Conservation (phyloP, 2,113 vertebrate genomes). For the Taxidea taxus region DNA sequence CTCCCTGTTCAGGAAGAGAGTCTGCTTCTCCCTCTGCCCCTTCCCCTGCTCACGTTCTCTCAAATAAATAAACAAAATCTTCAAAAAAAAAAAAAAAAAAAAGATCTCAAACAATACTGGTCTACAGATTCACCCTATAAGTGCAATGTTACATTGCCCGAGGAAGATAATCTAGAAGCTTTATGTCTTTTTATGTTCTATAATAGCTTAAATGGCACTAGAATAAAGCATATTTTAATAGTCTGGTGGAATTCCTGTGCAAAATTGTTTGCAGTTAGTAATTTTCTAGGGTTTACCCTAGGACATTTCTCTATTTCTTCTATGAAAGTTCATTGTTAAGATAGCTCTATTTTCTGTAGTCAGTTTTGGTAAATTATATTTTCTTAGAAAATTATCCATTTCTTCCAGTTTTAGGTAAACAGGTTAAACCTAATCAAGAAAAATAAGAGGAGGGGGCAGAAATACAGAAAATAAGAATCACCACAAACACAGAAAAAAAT, state of each 20-base stretch:
- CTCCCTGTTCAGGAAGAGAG: background rate
- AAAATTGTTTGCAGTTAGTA: background rate
- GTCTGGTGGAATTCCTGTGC: background rate
- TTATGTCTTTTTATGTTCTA: background rate
- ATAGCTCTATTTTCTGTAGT: background rate
- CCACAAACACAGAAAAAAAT: background rate
- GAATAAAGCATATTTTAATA: background rate
- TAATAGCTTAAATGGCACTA: background rate
- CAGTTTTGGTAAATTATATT: background rate
- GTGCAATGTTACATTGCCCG: background rate
- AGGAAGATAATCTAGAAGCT: background rate
- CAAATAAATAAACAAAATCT: background rate
- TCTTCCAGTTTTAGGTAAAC: background rate
- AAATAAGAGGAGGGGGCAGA: background rate
- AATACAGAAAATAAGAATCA: background rate
- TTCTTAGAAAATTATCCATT: conserved; percentile 9
- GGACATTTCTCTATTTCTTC: background rate
- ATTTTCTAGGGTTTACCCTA: background rate
- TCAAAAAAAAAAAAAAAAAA: background rate
- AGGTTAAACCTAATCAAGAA: conserved; percentile 18
- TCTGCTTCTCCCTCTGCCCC: background rate
- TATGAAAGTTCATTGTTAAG: background rate
- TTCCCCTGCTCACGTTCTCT: background rate
- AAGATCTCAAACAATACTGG: background rate
- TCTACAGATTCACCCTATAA: background rate